A percentile compares a stretch with the other conserved stretches of the same genome.
Conservation (phyloP, 1,140 invertebrate species). For the Leptinotarsa lineolata region DNA sequence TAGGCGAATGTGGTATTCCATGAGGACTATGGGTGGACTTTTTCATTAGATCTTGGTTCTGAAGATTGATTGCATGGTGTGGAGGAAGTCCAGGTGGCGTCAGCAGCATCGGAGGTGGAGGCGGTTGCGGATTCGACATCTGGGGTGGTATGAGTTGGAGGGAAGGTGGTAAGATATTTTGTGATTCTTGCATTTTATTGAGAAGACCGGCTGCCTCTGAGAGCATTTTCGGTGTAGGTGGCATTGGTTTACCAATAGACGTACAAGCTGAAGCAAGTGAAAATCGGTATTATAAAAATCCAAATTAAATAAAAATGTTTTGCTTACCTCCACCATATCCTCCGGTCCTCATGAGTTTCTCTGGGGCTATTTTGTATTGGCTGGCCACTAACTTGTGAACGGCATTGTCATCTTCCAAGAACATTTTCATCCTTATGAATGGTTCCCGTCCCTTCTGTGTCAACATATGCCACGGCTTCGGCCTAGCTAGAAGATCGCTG, state of each 20-base stretch:
- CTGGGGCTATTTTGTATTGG: conserved; percentile 96
- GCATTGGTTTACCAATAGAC: conserved; percentile 74
- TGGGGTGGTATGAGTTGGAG: conserved; percentile 59
- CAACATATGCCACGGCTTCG: conserved; percentile 97
- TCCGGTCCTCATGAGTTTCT: conserved; percentile 92
- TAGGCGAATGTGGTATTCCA: conserved; percentile 62
- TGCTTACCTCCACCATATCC: conserved; percentile 77
- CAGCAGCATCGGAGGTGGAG: conserved; percentile 64
- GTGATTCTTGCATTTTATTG: conserved; percentile 73
- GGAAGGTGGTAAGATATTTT: conserved; percentile 58
- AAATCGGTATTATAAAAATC: neutral
- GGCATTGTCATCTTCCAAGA: conserved; percentile 94
- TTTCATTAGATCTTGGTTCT: conserved; percentile 60
- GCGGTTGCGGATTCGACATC: conserved; percentile 50
- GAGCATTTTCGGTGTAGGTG: conserved; percentile 76
- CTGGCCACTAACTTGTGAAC: conserved; percentile 95
- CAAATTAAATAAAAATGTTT: neutral
- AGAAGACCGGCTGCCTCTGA: conserved; percentile 71
- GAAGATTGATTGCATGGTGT: conserved; percentile 65
- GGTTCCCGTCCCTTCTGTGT: conserved; percentile 96
- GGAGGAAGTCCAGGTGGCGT: conserved; percentile 69
- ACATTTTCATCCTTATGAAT: conserved; percentile 98
- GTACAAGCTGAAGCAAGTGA: conserved; percentile 64
- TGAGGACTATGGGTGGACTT: conserved; percentile 61
- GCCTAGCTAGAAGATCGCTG: conserved; percentile 89